Evolutionary conservation across 2,113 vertebrate genomes (phyloP), one percentile per base, ranked within the genome.

Genomic region (Rhombomys opimus): DNA sequence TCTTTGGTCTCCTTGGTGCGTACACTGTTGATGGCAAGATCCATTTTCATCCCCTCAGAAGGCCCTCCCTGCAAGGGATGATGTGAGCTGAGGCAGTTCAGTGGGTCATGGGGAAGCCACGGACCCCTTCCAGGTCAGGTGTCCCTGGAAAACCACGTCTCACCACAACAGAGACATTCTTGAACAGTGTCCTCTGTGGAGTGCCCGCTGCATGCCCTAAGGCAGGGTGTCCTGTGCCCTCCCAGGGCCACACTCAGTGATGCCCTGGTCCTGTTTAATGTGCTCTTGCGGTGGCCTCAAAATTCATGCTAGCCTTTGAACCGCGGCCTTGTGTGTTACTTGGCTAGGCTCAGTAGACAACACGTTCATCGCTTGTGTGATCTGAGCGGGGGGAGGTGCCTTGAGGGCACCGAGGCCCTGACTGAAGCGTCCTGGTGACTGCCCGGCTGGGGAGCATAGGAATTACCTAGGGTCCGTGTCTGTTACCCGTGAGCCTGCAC

Each of bases 321-420:
- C 0, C n/a, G 11, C 25, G 57, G 70, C 76, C 35, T 32, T 5
- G 38, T 7, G 5, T 32, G 20, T 46, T 3, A 0, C 0, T 10
- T 5, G 2, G 59, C 46, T 18, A 5, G 54, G 6, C 27, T 81
- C 10, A 5, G 35, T 41, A 0, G 17, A 22, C 17, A 35, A 2
- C 0, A 0, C 0, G 0, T 15, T 9, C 0, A 0, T 18, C 3
- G 57, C 72, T 15, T 0, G 68, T 50, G 75, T 10, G 20, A 18
- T 22, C 52, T 63, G 57, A 59, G 46, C 5, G 7, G 59, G 27
- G 41, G 5, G 0, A 0, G 25, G 32, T 14, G 23, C 20, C 2
- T 63, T 22, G 22, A 27, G 68, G 86, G 82, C 20, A 57, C 65
- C 6, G 59, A 77, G 78, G 52, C 46, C 4, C 1, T 14, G 46